Conservation (phyloP, 2,797 vertebrate species). For the Acanthis flammea region DNA sequence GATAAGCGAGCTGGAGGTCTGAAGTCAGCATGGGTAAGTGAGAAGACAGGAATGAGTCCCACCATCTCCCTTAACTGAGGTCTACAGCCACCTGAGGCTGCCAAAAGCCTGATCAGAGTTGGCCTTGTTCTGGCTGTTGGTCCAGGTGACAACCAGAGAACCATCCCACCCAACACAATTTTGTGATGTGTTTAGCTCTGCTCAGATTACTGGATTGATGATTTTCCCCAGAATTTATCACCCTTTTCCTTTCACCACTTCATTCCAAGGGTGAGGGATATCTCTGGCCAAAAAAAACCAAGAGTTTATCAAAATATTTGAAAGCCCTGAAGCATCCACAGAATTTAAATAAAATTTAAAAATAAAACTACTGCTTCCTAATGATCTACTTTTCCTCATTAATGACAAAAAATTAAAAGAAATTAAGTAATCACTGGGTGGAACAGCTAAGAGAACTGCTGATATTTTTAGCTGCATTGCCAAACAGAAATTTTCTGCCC, state of each 20-base stretch:
- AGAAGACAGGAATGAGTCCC: not conserved
- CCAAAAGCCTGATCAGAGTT: not conserved
- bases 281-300: not conserved
- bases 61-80: not conserved
- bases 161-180: not conserved
- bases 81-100: rapidly evolving
- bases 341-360: not conserved
- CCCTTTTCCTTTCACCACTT: not conserved
- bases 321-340: not conserved
- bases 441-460: not conserved
- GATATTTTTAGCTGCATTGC: not conserved
- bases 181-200: not conserved
- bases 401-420: not conserved
- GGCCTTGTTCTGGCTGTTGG: not conserved
- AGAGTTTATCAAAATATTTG: not conserved
- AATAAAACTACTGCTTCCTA: not conserved
- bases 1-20: not conserved
- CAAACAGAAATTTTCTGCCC: not conserved
- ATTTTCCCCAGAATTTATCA: not conserved
- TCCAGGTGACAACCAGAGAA: not conserved
- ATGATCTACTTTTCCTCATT: not conserved
- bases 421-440: not conserved
- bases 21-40: not conserved
- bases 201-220: not conserved
- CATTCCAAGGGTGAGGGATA: not conserved